Evolutionary conservation across 2,113 vertebrate species (phyloP).

Genomic region (Hystrix brachyura): DNA sequence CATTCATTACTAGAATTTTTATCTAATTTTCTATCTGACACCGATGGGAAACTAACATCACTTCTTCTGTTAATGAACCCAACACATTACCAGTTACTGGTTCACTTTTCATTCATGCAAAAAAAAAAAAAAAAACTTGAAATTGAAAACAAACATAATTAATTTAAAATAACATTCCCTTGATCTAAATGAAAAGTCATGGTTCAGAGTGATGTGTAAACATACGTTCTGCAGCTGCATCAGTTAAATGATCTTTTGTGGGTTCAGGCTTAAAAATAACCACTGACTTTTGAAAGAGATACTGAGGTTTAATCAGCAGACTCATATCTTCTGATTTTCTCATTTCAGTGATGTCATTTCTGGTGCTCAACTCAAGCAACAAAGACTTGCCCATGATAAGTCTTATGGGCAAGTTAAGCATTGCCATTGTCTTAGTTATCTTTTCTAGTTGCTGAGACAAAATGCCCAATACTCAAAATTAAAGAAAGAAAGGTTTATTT

Average conservation of each 20-base stretch:
- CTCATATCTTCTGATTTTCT: constrained; percentile 53
- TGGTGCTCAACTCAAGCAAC: background rate
- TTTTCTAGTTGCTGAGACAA: background rate
- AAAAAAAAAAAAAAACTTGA: background rate
- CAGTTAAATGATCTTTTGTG: background rate
- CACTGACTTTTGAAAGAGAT: constrained; percentile 59
- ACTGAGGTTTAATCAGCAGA: background rate
- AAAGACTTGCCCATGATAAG: background rate
- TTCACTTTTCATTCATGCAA: constrained; percentile 36
- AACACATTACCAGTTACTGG: background rate
- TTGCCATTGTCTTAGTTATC: background rate
- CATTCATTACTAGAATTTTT: background rate
- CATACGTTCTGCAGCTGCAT: background rate
- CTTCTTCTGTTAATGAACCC: background rate
- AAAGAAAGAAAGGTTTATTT: background rate
- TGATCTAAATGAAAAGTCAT: constrained; percentile 75
- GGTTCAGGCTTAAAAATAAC: constrained; percentile 49
- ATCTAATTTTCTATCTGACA: constrained; percentile 33
- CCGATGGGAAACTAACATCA: background rate
- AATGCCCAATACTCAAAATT: background rate
- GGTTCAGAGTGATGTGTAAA: constrained; percentile 32
- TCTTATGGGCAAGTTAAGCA: background rate
- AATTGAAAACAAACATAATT: constrained; percentile 30
- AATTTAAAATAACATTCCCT: constrained; percentile 48
- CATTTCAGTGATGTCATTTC: background rate